Percentiles rank a stretch among this genome's conserved stretches.
Conservation (phyloP, 37 sponge, comb jelly and placozoan species). For the Petrosia ficiformis region DNA sequence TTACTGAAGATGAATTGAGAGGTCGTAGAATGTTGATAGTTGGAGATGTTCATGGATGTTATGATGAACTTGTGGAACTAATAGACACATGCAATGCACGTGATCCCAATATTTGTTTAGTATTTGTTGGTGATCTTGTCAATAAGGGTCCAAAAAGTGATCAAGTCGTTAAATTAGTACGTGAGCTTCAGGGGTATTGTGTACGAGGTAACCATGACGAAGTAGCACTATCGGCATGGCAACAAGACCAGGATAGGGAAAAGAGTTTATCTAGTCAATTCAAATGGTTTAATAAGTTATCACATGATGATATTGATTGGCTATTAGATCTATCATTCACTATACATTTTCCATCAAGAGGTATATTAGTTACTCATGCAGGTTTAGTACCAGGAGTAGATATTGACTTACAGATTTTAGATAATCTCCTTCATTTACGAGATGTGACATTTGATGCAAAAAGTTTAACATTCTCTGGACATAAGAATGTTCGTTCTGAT, state of each 20-base stretch:
- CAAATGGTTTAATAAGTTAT: constrained; percentile 61
- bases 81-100: constrained; percentile 30
- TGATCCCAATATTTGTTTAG: constrained; percentile 22
- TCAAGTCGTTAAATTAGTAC: constrained; percentile 50
- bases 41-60: constrained; percentile 88
- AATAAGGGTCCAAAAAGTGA: constrained; percentile 83
- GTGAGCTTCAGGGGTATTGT: constrained; percentile 42
- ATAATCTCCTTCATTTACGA: constrained; percentile 51
- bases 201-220: constrained; percentile 89
- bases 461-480: background rate
- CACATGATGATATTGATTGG: constrained; percentile 65
- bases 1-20: constrained; percentile 59
- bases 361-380: constrained; percentile 67
- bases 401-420: constrained; percentile 42
- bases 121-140: constrained; percentile 83
- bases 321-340: constrained; percentile 65
- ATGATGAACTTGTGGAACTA: constrained; percentile 70
- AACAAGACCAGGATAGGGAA: constrained; percentile 4
- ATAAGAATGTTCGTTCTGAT: background rate
- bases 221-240: constrained; percentile 53
- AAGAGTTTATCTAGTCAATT: constrained; percentile 25
- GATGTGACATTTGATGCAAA: constrained; percentile 28
- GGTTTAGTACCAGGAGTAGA: constrained; percentile 63
- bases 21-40: constrained; percentile 51
- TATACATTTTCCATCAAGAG: constrained; percentile 53